Percentiles rank a stretch among this genome's conserved stretches.
phyloP scores from a whole-genome alignment of 2,113 vertebrate genomes.

The Phylloscopus trochiloides region DNA sequence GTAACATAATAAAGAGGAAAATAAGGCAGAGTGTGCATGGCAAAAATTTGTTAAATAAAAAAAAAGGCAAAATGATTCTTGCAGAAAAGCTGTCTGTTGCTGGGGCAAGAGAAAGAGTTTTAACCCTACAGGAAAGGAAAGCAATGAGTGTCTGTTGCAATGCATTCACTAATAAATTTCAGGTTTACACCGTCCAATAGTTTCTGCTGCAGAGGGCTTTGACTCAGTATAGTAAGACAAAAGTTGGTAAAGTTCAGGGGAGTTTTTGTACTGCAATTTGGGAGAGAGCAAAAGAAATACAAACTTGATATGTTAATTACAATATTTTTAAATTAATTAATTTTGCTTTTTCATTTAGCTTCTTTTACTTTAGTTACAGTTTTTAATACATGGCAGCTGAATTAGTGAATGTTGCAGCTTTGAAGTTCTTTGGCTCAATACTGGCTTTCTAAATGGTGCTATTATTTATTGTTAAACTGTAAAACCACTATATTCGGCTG shows the following conservation, averaged over 20 bases:
- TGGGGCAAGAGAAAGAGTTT: neutral
- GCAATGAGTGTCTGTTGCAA: neutral
- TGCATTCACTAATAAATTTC: neutral
- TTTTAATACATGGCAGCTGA: neutral
- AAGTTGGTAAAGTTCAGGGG: neutral
- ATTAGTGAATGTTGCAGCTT: neutral
- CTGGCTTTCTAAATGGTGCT: neutral
- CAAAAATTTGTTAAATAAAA: neutral
- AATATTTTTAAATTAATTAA: neutral
- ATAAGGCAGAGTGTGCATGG: neutral
- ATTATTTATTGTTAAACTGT: neutral
- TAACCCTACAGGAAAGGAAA: neutral
- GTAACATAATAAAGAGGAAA: neutral
- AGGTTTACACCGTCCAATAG: neutral
- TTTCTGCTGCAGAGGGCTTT: neutral
- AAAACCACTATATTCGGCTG: neutral
- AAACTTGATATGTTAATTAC: neutral
- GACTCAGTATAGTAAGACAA: neutral
- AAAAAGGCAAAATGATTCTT: neutral
- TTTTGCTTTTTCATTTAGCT: neutral
- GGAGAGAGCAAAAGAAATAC: neutral
- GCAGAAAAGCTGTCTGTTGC: neutral
- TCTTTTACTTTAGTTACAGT: neutral
- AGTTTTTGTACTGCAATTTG: neutral
- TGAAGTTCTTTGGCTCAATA: neutral